Evolutionary conservation across 2,113 vertebrate genomes (phyloP).

Genomic region (Leptodactylus fuscus): DNA sequence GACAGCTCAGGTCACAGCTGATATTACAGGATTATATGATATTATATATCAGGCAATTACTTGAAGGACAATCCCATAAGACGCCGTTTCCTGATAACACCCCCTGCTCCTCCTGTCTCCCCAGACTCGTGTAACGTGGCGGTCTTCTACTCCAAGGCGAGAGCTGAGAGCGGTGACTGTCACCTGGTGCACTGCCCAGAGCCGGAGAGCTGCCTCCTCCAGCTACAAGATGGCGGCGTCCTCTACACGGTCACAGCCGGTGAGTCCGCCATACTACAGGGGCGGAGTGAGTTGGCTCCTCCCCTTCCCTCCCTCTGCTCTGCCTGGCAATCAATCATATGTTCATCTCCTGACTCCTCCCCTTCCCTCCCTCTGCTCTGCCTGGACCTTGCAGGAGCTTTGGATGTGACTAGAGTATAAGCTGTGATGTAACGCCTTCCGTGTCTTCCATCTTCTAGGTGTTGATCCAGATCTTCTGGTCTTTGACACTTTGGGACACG

Average conservation of each 20-base stretch:
- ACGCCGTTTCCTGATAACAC: neutral
- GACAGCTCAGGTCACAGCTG: too few species aligned
- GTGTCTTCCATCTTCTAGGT: conserved; percentile 73
- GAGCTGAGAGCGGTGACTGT: conserved; percentile 81
- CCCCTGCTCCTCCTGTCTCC: neutral
- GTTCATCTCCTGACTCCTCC: too few species aligned
- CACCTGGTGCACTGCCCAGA: conserved; percentile 88
- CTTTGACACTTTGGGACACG: conserved; percentile 81
- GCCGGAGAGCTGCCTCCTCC: conserved; percentile 86
- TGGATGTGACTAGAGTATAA: neutral
- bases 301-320: neutral
- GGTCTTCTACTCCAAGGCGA: conserved; percentile 83
- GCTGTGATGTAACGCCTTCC: too few species aligned
- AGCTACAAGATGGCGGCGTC: conserved; percentile 76
- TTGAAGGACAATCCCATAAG: neutral
- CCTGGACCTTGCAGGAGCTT: too few species aligned
- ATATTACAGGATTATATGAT: too few species aligned
- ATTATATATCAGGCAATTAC: too few species aligned
- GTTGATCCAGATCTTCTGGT: conserved; percentile 91
- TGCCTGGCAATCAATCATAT: too few species aligned
- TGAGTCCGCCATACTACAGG: conserved; percentile 66
- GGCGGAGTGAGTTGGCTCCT: too few species aligned
- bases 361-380: neutral
- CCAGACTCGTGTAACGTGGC: conserved; percentile 92
- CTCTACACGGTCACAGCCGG: conserved; percentile 91